These are phyloP conservation scores for Lycaena phlaeas DNA, from an alignment of 2,888 invertebrate species.

Conservation along the genomic window DNA sequence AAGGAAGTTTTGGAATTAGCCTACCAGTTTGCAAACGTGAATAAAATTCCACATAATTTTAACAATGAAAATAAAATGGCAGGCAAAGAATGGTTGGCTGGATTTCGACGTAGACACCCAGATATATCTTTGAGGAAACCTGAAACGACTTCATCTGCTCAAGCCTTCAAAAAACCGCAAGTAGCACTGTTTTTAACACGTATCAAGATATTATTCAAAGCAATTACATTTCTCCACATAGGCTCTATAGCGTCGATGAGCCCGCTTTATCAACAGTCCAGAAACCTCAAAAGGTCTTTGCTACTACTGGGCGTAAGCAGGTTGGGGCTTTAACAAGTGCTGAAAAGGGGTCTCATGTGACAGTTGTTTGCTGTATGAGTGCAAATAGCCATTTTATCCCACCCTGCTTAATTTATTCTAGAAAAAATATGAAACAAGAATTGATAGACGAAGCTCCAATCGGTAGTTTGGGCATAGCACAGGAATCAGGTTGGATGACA, in stretches of 20 bases:
- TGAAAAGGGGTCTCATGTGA: constrained; percentile 9
- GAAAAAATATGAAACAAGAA: constrained; percentile 13
- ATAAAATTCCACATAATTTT: neutral
- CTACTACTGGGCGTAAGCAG: constrained; percentile 35
- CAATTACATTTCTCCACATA: neutral
- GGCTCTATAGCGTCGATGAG: constrained; percentile 36
- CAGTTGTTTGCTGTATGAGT: constrained; percentile 13
- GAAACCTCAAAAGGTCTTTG: constrained; percentile 28
- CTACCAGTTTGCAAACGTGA: neutral
- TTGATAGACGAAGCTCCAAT: constrained; percentile 15
- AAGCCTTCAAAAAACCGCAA: constrained; percentile 6
- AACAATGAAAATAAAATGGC: neutral
- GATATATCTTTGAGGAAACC: neutral
- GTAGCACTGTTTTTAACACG: neutral
- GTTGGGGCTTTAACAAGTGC: constrained; percentile 37
- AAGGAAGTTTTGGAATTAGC: neutral
- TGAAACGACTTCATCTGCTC: constrained; percentile 1
- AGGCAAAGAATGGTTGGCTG: neutral
- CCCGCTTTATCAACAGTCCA: constrained; percentile 42
- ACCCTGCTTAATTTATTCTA: constrained; percentile 10
- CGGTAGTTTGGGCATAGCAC: constrained; percentile 11
- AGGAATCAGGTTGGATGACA: constrained; percentile 12
- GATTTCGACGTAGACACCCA: neutral
- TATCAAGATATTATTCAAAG: neutral
- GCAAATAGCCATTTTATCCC: constrained; percentile 10